Evolutionary conservation across 2,797 vertebrate genomes (phyloP), one percentile per base, ranked within the genome.

Genomic region (Amblyopsis hoosieri): DNA sequence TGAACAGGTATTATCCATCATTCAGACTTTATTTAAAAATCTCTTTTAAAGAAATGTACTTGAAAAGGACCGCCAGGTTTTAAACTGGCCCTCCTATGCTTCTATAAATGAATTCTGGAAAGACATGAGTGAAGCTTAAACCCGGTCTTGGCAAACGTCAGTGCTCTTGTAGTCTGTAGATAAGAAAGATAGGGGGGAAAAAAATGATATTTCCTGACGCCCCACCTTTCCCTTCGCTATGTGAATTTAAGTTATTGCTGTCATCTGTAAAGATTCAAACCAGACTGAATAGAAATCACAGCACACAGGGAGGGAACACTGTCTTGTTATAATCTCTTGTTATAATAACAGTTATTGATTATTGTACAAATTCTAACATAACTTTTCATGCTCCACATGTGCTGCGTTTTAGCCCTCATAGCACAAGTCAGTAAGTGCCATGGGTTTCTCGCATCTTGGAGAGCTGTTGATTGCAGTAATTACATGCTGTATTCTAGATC

Each of bases 91-190:
- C 58, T 61, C 51, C 31, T 71, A 62, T 64, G 67, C 70, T 75
- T 80, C 77, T 60, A 53, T 71, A 79, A 77, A 81, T 83, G 14
- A 79, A 64, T 23, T 76, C 69, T 89, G 85, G 86, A 78, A 80
- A 67, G 66, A 88, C 74, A 76, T 81, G 64, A 85, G 76, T 82
- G 50, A 74, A 82, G 75, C 66, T 80, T 31, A 78, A 71, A 59
- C 74, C 79, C 60, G 71, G 45, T 62, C 66, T 82, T 86, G 71
- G 79, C 80, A 70, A 67, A 71, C 64, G 60, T 49, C 48, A 33
- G 50, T 19, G 33, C 50, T 62, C 71, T 79, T 71, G 45, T 29
- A 75, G 78, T 69, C 78, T 71, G 45, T 29, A 75, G 78, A 87
- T 85, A 72, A 77, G 67, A 80, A 63, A 76, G 60, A 77, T 66